These are phyloP conservation scores for Drosophila basisetae DNA, from an alignment of 2,888 invertebrate species.

Conservation along the genomic window DNA sequence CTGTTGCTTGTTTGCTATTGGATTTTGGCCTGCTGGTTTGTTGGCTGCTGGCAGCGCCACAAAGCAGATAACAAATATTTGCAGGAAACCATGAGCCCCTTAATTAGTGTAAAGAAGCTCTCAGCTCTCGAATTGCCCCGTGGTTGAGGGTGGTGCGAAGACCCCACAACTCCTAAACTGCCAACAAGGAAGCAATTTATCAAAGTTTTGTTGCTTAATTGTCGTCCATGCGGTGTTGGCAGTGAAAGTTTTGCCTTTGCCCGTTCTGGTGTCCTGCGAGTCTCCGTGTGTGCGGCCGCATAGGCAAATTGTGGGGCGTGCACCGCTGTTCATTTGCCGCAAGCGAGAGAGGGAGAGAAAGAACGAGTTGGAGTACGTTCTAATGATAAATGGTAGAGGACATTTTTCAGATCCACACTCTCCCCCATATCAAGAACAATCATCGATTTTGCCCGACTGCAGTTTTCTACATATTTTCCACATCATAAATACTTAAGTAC, in stretches of 20 bases:
- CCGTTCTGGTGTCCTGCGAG: slow-evolving; percentile 12
- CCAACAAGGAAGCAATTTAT: slow-evolving; percentile 81
- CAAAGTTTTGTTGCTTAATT: slow-evolving; percentile 82
- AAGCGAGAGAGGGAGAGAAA: not conserved
- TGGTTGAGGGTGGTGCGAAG: not conserved
- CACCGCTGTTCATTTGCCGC: slow-evolving; percentile 52
- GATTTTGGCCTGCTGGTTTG: slow-evolving; percentile 59
- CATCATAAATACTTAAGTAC: slow-evolving; percentile 81
- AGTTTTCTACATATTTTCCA: slow-evolving; percentile 78
- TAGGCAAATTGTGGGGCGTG: slow-evolving; percentile 45
- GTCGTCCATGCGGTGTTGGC: slow-evolving; percentile 73
- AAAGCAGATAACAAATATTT: slow-evolving; percentile 78
- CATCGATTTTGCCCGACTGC: slow-evolving; percentile 68
- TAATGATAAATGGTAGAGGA: slow-evolving; percentile 56
- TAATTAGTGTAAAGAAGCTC: slow-evolving; percentile 81
- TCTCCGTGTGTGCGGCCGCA: not conserved
- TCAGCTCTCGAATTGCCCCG: slow-evolving; percentile 25
- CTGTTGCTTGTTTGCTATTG: slow-evolving; percentile 58
- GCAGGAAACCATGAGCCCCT: slow-evolving; percentile 81
- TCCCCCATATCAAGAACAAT: slow-evolving; percentile 30
- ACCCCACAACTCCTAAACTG: slow-evolving; percentile 65
- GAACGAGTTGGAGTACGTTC: slow-evolving; percentile 14
- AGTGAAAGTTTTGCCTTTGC: slow-evolving; percentile 60
- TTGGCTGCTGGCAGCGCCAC: slow-evolving; percentile 44
- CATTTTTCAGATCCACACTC: slow-evolving; percentile 27